Evolutionary conservation across 1,140 invertebrate species (phyloP), one percentile per base, ranked within the genome.

Genomic region (Marisa cornuarietis): DNA sequence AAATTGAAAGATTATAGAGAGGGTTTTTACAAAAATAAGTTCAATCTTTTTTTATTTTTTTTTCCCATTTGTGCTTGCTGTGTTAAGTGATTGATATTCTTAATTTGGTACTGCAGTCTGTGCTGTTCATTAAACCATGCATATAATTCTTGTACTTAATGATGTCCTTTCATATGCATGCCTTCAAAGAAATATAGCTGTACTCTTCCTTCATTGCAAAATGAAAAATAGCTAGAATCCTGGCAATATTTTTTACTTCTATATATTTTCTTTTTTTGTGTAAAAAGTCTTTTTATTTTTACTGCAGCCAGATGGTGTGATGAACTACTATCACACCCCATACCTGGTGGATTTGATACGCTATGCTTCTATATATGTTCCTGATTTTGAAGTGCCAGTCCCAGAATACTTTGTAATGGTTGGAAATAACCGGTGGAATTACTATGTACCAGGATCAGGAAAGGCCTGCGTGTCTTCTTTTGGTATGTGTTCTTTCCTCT

Each of bases 361-460:
- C 89, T 94, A 96, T 20, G 96, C 96, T 16, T 97, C 96, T 87
- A 94, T 97, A 7, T 95, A 97, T 90, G 96, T 98, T 89, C 97
- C 98, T 85, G 97, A 98, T 88, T 94, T 99, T 93, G 96, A 98
- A 90, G 95, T 99, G 1, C 97, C 97, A 88, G 94, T 98, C 10
- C 97, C 97, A 0, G 95, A 97, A 88, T 95, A 95, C 2, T 97
- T 97, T 1, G 93, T 96, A 76, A 94, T 96, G 78, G 96, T 97
- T 75, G 95, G 96, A 0, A 97, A 98, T 86, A 94, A 96, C 81
- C 93, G 95, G 83, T 94, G 96, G 84, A 94, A 97, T 83, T 96
- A 97, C 88, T 99, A 97, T 89, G 94, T 99, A n/a, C 97, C 95
- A 87, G 97, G 97, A 0, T 98, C 97, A 0, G 97, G 97, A 86